Conservation (phyloP, 2,113 vertebrate species). For the Hypocryptadius cinnamomeus region DNA sequence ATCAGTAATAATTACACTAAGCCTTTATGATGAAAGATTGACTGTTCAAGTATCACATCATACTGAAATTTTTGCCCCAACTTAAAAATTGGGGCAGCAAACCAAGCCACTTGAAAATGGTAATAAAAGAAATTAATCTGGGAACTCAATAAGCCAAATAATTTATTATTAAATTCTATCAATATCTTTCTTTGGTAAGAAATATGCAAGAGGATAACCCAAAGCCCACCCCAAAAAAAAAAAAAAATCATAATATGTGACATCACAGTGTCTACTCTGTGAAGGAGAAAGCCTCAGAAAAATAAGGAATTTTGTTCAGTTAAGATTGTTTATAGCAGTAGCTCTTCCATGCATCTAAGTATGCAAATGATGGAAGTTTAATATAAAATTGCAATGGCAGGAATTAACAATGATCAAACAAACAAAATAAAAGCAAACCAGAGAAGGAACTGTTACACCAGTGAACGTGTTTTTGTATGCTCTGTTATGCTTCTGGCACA, state of each 20-base stretch:
- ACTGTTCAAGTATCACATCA: constrained; percentile 45
- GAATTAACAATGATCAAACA: not conserved
- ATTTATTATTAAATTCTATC: constrained; percentile 51
- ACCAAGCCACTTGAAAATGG: constrained; percentile 44
- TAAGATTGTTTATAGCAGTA: constrained; percentile 39
- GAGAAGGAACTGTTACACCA: not conserved
- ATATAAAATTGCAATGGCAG: not conserved
- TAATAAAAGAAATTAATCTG: constrained; percentile 36
- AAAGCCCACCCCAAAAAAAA: not conserved
- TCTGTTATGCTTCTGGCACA: constrained; percentile 4
- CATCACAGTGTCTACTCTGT: constrained; percentile 61
- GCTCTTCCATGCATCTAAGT: constrained; percentile 25
- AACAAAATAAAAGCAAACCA: not conserved
- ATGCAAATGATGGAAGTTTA: constrained; percentile 23
- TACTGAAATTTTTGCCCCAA: constrained; percentile 28
- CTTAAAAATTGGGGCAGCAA: constrained; percentile 3
- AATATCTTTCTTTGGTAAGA: constrained; percentile 52
- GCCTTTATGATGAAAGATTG: constrained; percentile 35
- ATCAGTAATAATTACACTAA: constrained; percentile 54
- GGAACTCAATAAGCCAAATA: constrained; percentile 48
- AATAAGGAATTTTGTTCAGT: constrained; percentile 51
- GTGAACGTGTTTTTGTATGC: not conserved
- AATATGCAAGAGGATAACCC: constrained; percentile 24
- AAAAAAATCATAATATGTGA: constrained; percentile 19
- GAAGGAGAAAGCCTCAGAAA: constrained; percentile 59